Base-by-base conservation (phyloP, 1,140 invertebrate genomes). In the Dryas iulia region DNA sequence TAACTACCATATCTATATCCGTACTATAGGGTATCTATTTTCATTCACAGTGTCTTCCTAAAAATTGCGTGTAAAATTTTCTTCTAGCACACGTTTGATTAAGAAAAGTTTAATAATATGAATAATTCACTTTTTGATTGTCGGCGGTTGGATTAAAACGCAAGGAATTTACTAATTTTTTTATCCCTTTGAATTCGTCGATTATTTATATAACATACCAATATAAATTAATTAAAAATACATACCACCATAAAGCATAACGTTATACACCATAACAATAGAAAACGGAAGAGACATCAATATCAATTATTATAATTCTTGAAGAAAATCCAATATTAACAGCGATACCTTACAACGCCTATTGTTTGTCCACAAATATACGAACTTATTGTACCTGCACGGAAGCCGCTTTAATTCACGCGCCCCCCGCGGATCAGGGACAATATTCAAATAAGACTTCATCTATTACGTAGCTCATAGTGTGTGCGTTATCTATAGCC, bases 381-480 rank as follows among this genome's bases (percentile, higher is more conserved):
- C 62, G 58, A 54, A 70, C 30, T 65, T 24, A 56, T 63, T 63
- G 60, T 66, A 84, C 87, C 81, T 85, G 81, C 78, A 82, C 83
- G 83, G 76, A 84, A 76, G 81, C 79, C 70, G 77, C 84, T 87
- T 91, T 91, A 89, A 91, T 91, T 91, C 86, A 76, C 80, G 80
- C 81, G 82, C 84, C 88, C 85, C 87, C 85, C 81, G 79, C 78
- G 74, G 81, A 84, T 87, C 80, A 78, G 74, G 84, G 77, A 86
- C 86, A 84, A 87, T 90, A 91, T 91, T 91, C 89, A 90, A 91
- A 91, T 91, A 90, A 87, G 89, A 85, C 81, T 90, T 89, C 87
- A 82, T 89, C 83, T 89, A 89, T 88, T 90, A 89, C 78, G 79
- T 74, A 78, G 80, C 83, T 84, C 81, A 83, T 77, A 81, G 78